Base-by-base conservation (phyloP, 2,888 invertebrate species). In the Eristalis pertinax region DNA sequence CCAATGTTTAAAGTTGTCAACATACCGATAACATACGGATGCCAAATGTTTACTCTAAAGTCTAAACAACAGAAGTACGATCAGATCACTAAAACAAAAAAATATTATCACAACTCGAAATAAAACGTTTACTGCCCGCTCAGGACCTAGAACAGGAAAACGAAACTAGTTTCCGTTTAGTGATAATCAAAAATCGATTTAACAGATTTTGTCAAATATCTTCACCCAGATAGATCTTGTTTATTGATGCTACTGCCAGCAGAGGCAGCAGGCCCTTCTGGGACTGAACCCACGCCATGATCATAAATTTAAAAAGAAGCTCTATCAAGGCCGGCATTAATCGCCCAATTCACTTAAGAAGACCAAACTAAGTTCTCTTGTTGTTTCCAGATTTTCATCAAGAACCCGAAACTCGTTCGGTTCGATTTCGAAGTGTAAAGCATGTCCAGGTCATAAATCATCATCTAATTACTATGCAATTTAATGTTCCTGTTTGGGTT, bases 371-470 rank as follows among this genome's bases (percentile, higher is more conserved):
- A 19, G 50, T 50, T 50, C 19, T 50, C 50, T 7, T 50, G n/a
- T 38, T 70, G n/a, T 58, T 43, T 64, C n/a, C 13, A n/a, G 19
- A 72, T 72, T 41, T 72, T 58, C 41, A 50, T n/a, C 56, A 22
- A 63, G 58, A 58, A 67, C 13, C 7, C 10, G 11, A 65, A 35
- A 79, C 78, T 29, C n/a, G 78, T 79, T 58, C 32, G 72, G 19
- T 29, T 72, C 4, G 58, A n/a, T 58, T 72, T 8, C 24, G 43
- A 63, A 68, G 62, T 69, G 62, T 77, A n/a, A 69, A 77, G 32
- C 76, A 62, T 77, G 68, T 68, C 68, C 62, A 77, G 29, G 7
- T 26, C 62, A 62, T 77, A 69, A 77, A 77, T 77, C 69, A 63
- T 38, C 50, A 19, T 13, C 35, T 50, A 77, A 69, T 50, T 63